Evolutionary conservation across 2,113 vertebrate genomes (phyloP), one percentile per base, ranked within the genome.

Genomic region (Rhegmatorhina hoffmannsi): DNA sequence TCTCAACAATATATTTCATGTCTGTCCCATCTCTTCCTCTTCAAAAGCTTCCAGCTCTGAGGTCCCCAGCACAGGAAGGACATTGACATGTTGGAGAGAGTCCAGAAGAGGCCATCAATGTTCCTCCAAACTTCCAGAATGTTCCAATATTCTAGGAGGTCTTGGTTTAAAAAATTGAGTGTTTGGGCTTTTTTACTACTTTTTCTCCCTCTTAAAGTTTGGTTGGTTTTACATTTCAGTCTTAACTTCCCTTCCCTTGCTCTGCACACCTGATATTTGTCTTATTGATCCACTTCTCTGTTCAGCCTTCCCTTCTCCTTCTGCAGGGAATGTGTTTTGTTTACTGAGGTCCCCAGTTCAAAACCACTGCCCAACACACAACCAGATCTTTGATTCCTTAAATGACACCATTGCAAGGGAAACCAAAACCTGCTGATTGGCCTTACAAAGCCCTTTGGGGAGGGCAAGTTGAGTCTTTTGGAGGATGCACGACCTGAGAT

Each of bases 131-230:
- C 1, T 20, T n/a, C 69, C 53, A 52, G 16, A 25, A 13, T 1
- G 3, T 20, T 33, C 77, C 44, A 46, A 17, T 2, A 5, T 29
- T 56, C 33, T n/a, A 66, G 21, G 1, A 52, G 13, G 38, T 13
- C 24, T 18, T 4, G 2, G 11, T 25, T 36, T 2, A 55, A 58
- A 75, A 74, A 49, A 4, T 1, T 5, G 0, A 25, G 55, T 10
- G 14, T 3, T 14, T 38, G 50, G 50, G 50, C 11, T 25, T 13
- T 50, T 50, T 26, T n/a, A 18, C 12, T 34, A 0, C 2, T 28
- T 56, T 33, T 28, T 1, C 7, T 36, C 10, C 5, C 4, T 36
- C 38, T 52, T 29, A 11, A 18, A 50, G 29, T 29, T 84, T 70
- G 13, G 6, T 12, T 10, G 16, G 5, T 59, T 87, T 81, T 33